phyloP scores from a whole-genome alignment of 1,140 invertebrate genomes.

The Hycleus cichorii region DNA sequence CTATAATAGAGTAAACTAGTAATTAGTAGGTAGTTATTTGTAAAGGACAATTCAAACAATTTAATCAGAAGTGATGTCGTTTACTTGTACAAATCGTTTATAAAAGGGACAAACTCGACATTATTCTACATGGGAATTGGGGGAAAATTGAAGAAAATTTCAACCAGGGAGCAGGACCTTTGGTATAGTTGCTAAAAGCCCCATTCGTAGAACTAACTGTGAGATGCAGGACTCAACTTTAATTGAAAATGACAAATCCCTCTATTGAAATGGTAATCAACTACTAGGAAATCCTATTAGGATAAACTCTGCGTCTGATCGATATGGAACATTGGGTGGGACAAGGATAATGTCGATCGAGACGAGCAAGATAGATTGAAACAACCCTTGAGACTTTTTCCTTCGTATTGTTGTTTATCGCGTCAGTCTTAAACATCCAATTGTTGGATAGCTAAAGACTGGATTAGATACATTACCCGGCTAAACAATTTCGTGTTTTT shows the following conservation, averaged over 20 bases:
- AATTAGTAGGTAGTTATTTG: no score
- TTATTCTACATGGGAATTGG: no score
- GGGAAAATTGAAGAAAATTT: no score
- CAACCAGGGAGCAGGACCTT: constrained; percentile 5
- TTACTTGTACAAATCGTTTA: no score
- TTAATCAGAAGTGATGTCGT: no score
- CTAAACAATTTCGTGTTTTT: no score
- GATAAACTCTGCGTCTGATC: constrained; percentile 40
- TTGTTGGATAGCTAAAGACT: background rate
- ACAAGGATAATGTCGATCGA: constrained; percentile 14
- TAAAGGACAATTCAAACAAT: no score
- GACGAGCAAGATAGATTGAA: constrained; percentile 8
- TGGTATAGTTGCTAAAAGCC: constrained; percentile 14
- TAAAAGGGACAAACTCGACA: no score
- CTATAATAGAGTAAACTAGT: no score
- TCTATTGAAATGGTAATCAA: constrained; percentile 46
- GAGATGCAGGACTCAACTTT: constrained; percentile 43
- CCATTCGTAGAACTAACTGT: constrained; percentile 18
- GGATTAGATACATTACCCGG: no score
- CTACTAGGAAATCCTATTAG: constrained; percentile 46
- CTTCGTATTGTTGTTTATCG: background rate
- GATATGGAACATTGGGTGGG: constrained; percentile 30
- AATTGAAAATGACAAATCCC: constrained; percentile 46
- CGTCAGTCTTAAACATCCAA: constrained; percentile 1
- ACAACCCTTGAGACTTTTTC: constrained; percentile 7